phyloP scores from a whole-genome alignment of 1,140 invertebrate species.

The Homarus americanus region DNA sequence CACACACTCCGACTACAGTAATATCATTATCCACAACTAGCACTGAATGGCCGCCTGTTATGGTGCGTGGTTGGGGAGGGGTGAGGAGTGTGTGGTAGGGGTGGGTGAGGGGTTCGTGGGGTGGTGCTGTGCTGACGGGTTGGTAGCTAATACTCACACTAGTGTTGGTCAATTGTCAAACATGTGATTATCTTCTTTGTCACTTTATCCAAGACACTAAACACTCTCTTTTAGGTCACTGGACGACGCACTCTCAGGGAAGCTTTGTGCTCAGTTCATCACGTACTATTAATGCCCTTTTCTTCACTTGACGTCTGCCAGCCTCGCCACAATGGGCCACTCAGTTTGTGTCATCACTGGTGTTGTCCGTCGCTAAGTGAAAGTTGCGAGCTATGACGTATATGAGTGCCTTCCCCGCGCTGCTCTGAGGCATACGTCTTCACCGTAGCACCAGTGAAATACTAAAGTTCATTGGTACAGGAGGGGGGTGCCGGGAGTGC shows the following conservation, averaged over 20 bases:
- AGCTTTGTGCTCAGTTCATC: no score
- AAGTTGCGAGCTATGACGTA: background rate
- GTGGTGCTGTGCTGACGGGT: background rate
- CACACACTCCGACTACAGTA: background rate
- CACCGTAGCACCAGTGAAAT: background rate
- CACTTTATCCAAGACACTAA: background rate
- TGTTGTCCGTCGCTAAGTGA: background rate
- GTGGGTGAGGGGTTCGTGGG: background rate
- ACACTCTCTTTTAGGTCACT: background rate
- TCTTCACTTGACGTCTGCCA: background rate
- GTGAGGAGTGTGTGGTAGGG: background rate
- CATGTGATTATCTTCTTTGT: background rate
- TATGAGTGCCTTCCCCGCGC: background rate
- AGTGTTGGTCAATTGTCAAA: background rate
- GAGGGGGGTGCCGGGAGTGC: background rate
- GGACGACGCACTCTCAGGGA: background rate
- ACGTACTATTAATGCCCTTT: no score
- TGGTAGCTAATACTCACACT: background rate
- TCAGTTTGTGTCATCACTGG: background rate
- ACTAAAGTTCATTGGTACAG: background rate
- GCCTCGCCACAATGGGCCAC: background rate
- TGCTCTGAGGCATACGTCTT: background rate
- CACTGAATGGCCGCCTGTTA: background rate
- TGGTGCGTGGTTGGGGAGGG: background rate
- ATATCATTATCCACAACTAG: background rate